Evolutionary conservation across 64 coral and sea anemone genomes (phyloP).

Genomic region (Trachythela sp.): DNA sequence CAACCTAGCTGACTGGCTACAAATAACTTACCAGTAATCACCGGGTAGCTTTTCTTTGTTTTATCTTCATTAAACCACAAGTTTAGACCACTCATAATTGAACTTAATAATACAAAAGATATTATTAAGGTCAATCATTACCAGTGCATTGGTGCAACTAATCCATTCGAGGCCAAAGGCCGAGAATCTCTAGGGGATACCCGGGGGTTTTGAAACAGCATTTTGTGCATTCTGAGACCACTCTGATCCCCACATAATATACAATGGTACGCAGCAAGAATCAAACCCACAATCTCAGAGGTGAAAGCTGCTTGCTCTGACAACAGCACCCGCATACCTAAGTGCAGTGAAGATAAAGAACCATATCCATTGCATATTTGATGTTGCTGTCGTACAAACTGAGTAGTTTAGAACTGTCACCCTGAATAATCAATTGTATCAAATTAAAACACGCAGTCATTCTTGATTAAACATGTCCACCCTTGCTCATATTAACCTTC

Average conservation of each 20-base stretch:
- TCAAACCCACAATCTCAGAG: no score
- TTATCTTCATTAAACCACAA: neutral
- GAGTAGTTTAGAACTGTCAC: neutral
- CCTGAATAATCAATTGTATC: neutral
- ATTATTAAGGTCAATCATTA: no score
- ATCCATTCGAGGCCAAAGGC: no score
- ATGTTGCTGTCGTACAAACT: neutral
- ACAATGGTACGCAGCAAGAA: no score
- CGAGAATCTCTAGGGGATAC: no score
- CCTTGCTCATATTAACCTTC: neutral
- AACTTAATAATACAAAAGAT: neutral
- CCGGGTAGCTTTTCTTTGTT: neutral
- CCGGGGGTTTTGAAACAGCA: no score
- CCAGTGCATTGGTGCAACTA: no score
- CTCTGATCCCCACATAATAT: no score
- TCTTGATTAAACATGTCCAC: no score
- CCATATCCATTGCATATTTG: neutral
- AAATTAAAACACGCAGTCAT: neutral
- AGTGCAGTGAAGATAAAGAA: neutral
- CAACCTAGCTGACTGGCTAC: neutral
- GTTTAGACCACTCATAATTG: neutral
- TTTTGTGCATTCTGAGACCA: no score
- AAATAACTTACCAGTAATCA: neutral
- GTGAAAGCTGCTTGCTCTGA: no score
- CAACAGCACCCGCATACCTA: neutral